Base-by-base conservation (phyloP, 2,888 invertebrate species). In the Eretmocerus hayati region DNA sequence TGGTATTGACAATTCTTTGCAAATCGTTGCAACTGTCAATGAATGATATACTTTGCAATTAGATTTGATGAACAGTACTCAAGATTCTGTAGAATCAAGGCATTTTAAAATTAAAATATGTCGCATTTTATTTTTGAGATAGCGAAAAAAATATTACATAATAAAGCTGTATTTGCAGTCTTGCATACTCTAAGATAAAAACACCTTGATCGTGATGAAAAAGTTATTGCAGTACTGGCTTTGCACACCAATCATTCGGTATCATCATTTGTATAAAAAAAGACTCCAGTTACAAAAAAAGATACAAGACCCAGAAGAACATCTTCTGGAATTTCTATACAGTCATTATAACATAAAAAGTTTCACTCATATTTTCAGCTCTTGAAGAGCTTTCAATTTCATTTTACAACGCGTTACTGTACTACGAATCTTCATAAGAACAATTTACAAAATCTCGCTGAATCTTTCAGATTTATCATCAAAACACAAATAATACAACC, bases 81-180 rank as follows among this genome's bases (percentile, higher is more conserved):
- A n/a, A 9, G 30, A 30, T 30, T 30, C 30, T 30, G 16, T 35
- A 20, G 5, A 37, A 20, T 9, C 20, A 20, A 37, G 13, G 20
- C 16, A 35, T 15, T 35, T 35, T 8, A 8, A 16, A 13, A 8
- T 15, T 8, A 37, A 13, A 59, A 43, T 61, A 59, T 56, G 54
- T 62, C 60, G 62, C 55, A 52, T 58, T 59, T 50, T 56, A 57
- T 53, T 49, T 60, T 58, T 55, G 57, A 57, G 58, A 61, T 63
- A 56, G 50, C 18, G 20, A 37, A 57, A 63, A 61, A 54, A 47
- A 58, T 58, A 61, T 59, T 56, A 54, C 61, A 62, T 48, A 30
- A 46, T 43, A 53, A 50, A 65, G 65, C 63, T 58, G 56, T 60
- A 61, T 54, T 46, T 62, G 62, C 66, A 66, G 65, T 62, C 62